These are phyloP conservation scores for Eptesicus fuscus DNA, from an alignment of 2,113 vertebrate species.

Conservation along the genomic window DNA sequence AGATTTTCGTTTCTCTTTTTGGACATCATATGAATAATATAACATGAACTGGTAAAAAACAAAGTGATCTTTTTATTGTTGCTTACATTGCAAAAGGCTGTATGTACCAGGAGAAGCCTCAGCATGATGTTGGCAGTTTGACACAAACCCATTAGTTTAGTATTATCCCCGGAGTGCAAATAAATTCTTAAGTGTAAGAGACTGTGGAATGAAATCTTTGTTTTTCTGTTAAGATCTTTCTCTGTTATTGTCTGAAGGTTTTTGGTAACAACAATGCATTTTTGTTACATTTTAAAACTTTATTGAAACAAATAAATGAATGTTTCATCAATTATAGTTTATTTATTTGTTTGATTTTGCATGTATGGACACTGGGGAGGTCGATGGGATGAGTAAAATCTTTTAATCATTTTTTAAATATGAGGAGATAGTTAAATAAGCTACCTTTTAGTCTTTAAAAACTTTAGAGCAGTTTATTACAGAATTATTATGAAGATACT, in stretches of 20 bases:
- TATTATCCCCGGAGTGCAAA: constrained; percentile 65
- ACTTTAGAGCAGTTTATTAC: not conserved
- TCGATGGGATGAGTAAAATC: not conserved
- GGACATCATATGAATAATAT: constrained; percentile 41
- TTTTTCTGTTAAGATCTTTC: constrained; percentile 68
- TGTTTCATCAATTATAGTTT: not conserved
- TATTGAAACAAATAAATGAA: constrained; percentile 53
- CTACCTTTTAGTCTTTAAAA: not conserved
- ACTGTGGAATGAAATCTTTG: constrained; percentile 60
- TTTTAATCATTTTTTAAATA: not conserved
- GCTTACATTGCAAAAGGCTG: constrained; percentile 19
- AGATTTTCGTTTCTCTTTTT: constrained; percentile 37
- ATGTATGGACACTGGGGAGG: not conserved
- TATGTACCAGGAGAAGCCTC: constrained; percentile 54
- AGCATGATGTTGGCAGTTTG: constrained; percentile 52
- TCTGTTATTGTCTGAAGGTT: constrained; percentile 73
- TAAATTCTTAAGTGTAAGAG: constrained; percentile 47
- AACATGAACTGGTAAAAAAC: constrained; percentile 20
- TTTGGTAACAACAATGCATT: constrained; percentile 64
- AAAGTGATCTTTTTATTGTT: constrained; percentile 45
- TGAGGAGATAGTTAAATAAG: not conserved
- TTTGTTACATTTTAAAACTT: constrained; percentile 63
- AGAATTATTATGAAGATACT: not conserved
- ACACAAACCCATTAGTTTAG: constrained; percentile 49
- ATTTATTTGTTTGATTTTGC: not conserved